Base-by-base conservation (phyloP, 2,888 invertebrate genomes). In the Belgica antarctica region DNA sequence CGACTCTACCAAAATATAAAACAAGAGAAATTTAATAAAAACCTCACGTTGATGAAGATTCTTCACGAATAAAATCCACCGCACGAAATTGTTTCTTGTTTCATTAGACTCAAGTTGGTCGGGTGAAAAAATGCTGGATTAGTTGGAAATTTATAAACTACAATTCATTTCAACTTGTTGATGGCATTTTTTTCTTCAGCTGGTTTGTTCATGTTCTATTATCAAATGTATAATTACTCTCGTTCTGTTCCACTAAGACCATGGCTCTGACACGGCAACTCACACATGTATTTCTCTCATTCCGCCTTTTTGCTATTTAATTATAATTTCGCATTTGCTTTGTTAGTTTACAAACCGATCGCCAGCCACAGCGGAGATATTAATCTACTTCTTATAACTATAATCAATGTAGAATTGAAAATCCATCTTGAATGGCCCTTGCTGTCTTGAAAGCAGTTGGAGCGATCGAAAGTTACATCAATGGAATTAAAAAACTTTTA, bases 331-430 rank as follows among this genome's bases (percentile, higher is more conserved):
- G 24, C 52, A 22, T 4, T 52, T 17, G n/a, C 52, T 52, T 41
- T 41, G 41, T 41, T 41, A 4, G 41, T 12, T 41, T 41, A 10
- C 15, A 12, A 4, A 12, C 7, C 41, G 41, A 41, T 41, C 15
- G 41, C n/a, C 7, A 41, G 41, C 10, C n/a, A 3, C 7, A 41
- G 41, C 10, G 12, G 41, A 28, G 63, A 63, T 63, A 63, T 63
- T 63, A 63, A 63, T 63, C 63, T 63, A 63, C 63, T 63, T 63
- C 24, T 63, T 36, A 41, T 17, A 63, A 41, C 63, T 63, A 63
- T 63, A 63, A 63, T 63, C 63, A 63, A 36, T 63, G 63, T 63
- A 41, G 41, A 41, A 63, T 41, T 63, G 63, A 22, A 41, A 63
- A 41, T 41, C 41, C 15, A 41, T 41, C 62, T 62, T 34, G 28